A percentile compares a stretch with the other conserved stretches of the same genome.
These are phyloP conservation scores for Scaptomyza tumidula DNA, from an alignment of 2,888 invertebrate genomes.

Conservation along the genomic window DNA sequence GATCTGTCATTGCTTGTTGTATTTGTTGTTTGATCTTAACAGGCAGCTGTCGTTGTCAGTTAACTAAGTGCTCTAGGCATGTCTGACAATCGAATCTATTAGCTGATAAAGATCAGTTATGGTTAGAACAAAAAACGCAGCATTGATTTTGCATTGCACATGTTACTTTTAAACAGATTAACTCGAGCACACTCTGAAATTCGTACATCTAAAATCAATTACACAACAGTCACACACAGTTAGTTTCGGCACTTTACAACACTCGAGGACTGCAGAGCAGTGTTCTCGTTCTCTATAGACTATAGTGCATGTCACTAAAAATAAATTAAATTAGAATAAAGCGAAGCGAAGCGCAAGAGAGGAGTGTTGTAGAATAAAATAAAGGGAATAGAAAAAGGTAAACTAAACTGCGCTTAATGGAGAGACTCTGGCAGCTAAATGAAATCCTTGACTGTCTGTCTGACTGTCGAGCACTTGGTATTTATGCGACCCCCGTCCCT, in stretches of 20 bases:
- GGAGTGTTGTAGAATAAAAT: not conserved
- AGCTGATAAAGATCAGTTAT: slow-evolving; percentile 30
- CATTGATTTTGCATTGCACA: not conserved
- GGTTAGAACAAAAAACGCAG: not conserved
- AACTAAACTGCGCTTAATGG: slow-evolving; percentile 53
- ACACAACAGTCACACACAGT: slow-evolving; percentile 29
- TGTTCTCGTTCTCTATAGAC: too few species aligned
- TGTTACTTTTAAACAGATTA: not conserved
- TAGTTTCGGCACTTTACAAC: slow-evolving; percentile 9
- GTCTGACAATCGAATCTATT: slow-evolving; percentile 30
- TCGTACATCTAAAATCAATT: slow-evolving; percentile 39
- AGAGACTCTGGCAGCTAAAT: slow-evolving; percentile 53
- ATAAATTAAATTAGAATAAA: slow-evolving; percentile 58
- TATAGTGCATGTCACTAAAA: slow-evolving; percentile 20
- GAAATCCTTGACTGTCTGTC: slow-evolving; percentile 59
- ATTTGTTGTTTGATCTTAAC: slow-evolving; percentile 36
- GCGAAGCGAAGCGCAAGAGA: slow-evolving; percentile 2
- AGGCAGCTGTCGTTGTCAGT: slow-evolving; percentile 23
- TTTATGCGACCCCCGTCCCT: slow-evolving; percentile 27
- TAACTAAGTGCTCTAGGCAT: slow-evolving; percentile 30
- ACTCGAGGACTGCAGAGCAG: slow-evolving; percentile 13
- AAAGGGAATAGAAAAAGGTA: slow-evolving; percentile 26
- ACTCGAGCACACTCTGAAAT: slow-evolving; percentile 16
- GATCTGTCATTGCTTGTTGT: slow-evolving; percentile 27
- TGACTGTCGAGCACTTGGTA: slow-evolving; percentile 48